Percentiles rank a stretch among this genome's conserved stretches.
Conservation (phyloP, 2,113 vertebrate genomes). For the Orthonyx spaldingii region DNA sequence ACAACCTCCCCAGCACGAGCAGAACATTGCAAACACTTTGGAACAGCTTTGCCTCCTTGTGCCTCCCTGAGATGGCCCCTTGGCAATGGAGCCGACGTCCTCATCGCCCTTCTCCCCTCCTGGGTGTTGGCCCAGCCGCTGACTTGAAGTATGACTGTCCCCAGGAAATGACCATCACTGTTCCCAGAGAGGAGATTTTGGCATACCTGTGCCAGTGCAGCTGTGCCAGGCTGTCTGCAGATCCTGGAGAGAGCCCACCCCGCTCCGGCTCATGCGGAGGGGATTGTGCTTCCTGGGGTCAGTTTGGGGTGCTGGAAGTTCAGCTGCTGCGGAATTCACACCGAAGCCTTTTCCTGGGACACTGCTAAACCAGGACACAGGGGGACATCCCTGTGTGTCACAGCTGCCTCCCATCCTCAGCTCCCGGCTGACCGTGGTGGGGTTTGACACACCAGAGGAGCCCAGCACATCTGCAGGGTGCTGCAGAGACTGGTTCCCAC, state of each 20-base stretch:
- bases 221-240: not conserved
- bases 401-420: not conserved
- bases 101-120: not conserved
- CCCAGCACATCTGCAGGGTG: not conserved
- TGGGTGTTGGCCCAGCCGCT: not conserved
- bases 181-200: not conserved
- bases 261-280: accelerated
- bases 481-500: not conserved
- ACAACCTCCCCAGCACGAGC: not conserved
- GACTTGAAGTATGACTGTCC: not conserved
- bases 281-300: not conserved
- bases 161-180: not conserved
- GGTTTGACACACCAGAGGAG: accelerated
- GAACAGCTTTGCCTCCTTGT: not conserved
- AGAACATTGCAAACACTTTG: not conserved
- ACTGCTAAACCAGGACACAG: not conserved
- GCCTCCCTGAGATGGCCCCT: not conserved
- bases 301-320: not conserved
- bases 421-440: not conserved
- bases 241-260: not conserved
- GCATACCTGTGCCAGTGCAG: not conserved
- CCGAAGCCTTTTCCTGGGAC: not conserved
- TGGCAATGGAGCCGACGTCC: not conserved
- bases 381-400: not conserved
- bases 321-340: too few relatives aligned